Percentiles rank a stretch among this genome's conserved stretches.
These are phyloP conservation scores for Eucidaris tribuloides DNA, from an alignment of 35 echinoderm and acorn worm genomes.

Conservation along the genomic window DNA sequence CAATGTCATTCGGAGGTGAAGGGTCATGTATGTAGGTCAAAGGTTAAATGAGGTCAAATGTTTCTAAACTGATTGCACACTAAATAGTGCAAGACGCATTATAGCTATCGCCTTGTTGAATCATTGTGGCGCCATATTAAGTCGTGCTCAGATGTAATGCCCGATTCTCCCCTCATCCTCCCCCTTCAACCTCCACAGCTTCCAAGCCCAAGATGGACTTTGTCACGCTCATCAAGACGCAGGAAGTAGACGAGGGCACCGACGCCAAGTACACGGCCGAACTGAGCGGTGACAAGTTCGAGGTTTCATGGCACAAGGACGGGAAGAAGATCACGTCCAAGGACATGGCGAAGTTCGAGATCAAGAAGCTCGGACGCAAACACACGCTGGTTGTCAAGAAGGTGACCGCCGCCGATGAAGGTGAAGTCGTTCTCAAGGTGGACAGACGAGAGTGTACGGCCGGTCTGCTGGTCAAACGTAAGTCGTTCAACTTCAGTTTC, in stretches of 20 bases:
- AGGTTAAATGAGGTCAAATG: too few relatives aligned
- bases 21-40: too few relatives aligned
- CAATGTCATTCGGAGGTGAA: too few relatives aligned
- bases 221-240: slow-evolving; percentile 70
- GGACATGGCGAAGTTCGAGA: slow-evolving; percentile 59
- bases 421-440: slow-evolving; percentile 73
- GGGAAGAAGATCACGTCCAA: slow-evolving; percentile 59
- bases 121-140: too few relatives aligned
- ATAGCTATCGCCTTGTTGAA: too few relatives aligned
- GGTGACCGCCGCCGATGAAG: slow-evolving; percentile 46
- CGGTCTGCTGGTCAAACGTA: slow-evolving; percentile 75
- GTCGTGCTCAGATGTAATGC: too few relatives aligned
- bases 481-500: not conserved
- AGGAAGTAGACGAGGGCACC: slow-evolving; percentile 71
- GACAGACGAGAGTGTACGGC: slow-evolving; percentile 60
- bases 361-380: slow-evolving; percentile 68
- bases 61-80: too few relatives aligned
- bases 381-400: slow-evolving; percentile 79
- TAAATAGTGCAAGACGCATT: too few relatives aligned
- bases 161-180: too few relatives aligned
- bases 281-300: slow-evolving; percentile 68
- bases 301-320: slow-evolving; percentile 66
- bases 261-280: slow-evolving; percentile 81
- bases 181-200: slow-evolving; percentile 13
- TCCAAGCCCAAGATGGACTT: slow-evolving; percentile 92